phyloP scores from a whole-genome alignment of 1,140 invertebrate genomes.

The Dendroctonus ponderosae region DNA sequence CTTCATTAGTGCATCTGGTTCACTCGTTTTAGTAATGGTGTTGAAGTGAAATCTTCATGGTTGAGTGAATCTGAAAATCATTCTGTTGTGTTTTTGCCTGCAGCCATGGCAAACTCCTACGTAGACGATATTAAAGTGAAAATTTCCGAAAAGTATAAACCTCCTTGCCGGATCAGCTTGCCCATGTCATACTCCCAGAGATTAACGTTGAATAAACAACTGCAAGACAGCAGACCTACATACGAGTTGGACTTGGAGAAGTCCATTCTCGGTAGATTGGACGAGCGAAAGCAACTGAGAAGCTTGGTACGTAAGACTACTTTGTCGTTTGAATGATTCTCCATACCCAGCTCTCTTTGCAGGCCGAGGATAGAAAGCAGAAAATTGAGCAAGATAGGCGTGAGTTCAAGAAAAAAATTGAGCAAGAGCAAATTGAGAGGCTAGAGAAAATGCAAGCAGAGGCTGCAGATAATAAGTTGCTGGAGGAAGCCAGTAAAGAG shows the following conservation, averaged over 20 bases:
- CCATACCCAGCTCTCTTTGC: not conserved
- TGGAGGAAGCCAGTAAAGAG: not conserved
- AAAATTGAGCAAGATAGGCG: conserved; percentile 53
- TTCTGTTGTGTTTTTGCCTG: no score
- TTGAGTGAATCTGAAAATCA: no score
- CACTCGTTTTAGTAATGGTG: no score
- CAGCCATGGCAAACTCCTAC: conserved; percentile 48
- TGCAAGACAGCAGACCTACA: conserved; percentile 52
- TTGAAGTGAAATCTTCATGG: no score
- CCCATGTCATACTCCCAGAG: conserved; percentile 65
- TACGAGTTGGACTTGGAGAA: conserved; percentile 74
- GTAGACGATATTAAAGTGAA: conserved; percentile 84
- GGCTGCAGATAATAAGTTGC: conserved; percentile 46
- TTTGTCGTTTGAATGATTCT: not conserved
- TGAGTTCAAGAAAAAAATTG: conserved; percentile 52
- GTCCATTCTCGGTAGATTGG: conserved; percentile 66
- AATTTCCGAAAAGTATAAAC: conserved; percentile 81
- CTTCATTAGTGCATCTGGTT: no score
- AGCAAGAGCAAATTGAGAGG: conserved; percentile 51
- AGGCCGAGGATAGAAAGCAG: conserved; percentile 55
- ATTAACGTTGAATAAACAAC: conserved; percentile 56
- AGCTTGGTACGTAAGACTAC: conserved; percentile 38
- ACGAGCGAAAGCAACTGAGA: conserved; percentile 65
- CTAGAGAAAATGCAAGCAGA: conserved; percentile 51
- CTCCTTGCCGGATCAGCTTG: conserved; percentile 69